Evolutionary conservation across 2,113 vertebrate genomes (phyloP).

Genomic region (Hypanus sabinus): DNA sequence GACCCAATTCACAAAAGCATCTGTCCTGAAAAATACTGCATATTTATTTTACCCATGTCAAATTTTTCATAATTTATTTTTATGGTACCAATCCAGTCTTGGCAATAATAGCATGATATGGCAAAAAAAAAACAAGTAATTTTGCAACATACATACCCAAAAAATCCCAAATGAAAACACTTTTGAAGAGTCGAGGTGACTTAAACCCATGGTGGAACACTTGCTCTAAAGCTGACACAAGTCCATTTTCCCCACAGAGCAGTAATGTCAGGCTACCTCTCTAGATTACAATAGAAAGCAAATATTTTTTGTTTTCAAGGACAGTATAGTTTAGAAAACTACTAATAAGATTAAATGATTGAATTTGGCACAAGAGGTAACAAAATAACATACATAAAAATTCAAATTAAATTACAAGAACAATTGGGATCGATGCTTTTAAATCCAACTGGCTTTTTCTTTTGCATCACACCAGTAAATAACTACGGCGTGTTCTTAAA

Average conservation of each 20-base stretch:
- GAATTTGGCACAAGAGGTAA: not conserved
- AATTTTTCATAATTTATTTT: not conserved
- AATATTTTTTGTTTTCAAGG: not conserved
- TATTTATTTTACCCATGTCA: not conserved
- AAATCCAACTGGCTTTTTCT: not conserved
- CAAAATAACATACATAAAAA: not conserved
- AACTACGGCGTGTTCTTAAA: too few species aligned
- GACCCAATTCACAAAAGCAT: not conserved
- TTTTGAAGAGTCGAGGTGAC: conserved; percentile 94
- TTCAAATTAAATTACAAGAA: not conserved
- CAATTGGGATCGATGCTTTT: not conserved
- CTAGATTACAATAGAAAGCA: conserved; percentile 47
- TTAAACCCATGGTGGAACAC: conserved; percentile 97
- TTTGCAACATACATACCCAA: conserved; percentile 65
- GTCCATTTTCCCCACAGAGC: conserved; percentile 89
- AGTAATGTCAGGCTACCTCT: conserved; percentile 87
- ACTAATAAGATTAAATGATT: not conserved
- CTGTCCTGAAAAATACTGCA: not conserved
- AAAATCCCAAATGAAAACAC: conserved; percentile 98
- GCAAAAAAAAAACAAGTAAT: not conserved
- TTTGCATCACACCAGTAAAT: not conserved
- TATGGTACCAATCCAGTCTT: not conserved
- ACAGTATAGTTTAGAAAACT: not conserved
- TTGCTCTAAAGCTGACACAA: conserved; percentile 91
- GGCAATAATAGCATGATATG: not conserved